Evolutionary conservation across 1,140 invertebrate genomes (phyloP), one percentile per base, ranked within the genome.

Genomic region (Heliothis subflexa): DNA sequence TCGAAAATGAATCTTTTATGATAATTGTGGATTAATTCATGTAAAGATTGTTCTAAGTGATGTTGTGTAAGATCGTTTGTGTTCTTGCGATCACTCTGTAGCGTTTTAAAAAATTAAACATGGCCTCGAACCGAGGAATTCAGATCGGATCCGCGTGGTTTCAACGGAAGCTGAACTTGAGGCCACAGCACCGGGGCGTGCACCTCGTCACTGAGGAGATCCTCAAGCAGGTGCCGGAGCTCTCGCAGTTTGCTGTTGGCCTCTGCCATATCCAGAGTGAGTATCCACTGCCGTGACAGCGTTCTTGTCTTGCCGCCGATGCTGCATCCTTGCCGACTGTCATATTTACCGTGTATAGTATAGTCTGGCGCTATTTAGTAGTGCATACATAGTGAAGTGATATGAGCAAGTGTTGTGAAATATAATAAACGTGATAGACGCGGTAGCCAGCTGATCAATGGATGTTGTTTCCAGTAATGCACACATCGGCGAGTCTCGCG

Each of bases 161-260:
- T 96, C 98, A 99, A 95, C 97, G 97, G 94, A 99, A 99, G 96
- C 97, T 99, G 91, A 98, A 98, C 95, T 96, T 99, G 89, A 96
- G 98, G 92, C 98, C 98, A 84, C 98, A 99, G 94, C 98, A 98
- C 93, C 96, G 98, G 93, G 98, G 98, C 86, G 98, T 99, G 86
- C 98, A 99, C 95, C 96, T 99, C 85, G 98, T 99, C 84, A 99
- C 98, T 71, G 98, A 99, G 93, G 98, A 99, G 96, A 98, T 99
- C 86, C 95, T 99, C 49, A 97, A 97, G 95, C 97, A 98, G 95
- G 97, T 99, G 93, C 98, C 98, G 28, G 98, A 99, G 94, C 95
- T 99, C 89, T 96, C 97, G 89, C 97, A 99, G 94, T 99, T 99
- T 95, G 97, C 98, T 59, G 97, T 99, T 90, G 98, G 98, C 89